Base-by-base conservation (phyloP, 2,797 vertebrate species). In the Lacerta viridis region DNA sequence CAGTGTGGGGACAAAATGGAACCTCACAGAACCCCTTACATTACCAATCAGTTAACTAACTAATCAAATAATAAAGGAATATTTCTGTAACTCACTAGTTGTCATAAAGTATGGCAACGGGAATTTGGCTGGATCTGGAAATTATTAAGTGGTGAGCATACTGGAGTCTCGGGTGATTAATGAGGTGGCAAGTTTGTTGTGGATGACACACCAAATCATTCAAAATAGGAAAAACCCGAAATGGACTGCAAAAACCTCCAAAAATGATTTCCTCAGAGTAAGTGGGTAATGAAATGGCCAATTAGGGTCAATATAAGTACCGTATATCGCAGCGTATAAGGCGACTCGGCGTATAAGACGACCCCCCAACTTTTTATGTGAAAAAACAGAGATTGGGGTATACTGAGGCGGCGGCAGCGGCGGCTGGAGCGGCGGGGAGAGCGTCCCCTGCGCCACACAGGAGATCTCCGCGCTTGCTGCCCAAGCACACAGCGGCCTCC, bases 11-110 rank as follows among this genome's bases (percentile, higher is more conserved):
- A 23, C 61, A 64, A 23, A 61, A 23, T 61, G 59, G 17, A 61
- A 23, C 59, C 59, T 61, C 20, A 23, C 59, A 61, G 59, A 61
- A 64, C 61, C 61, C 61, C 61, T 23, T 64, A 64, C 5, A 5
- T 64, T 23, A 64, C n/a, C 41, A 93, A 72, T 5, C 15, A 66
- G 87, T 92, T 92, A 68, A 78, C 2, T 84, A 80, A 33, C 3
- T 39, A 64, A 64, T 23, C 0, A 89, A 74, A 27, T 88, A 20
- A 88, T 33, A 46, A 1, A 77, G 46, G 13, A 85, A 91, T 13
- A 81, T 92, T 46, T 76, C 68, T 25, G 78, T 29, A 92, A n/a
- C 33, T 75, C 84, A 43, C 20, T 84, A 61, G 55, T 50, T 76
- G 2, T 1, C 10, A 15, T 8, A 66, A 55, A 86, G 59, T 85